Conservation (phyloP, 2,113 vertebrate species). For the Tylochromis polylepis region DNA sequence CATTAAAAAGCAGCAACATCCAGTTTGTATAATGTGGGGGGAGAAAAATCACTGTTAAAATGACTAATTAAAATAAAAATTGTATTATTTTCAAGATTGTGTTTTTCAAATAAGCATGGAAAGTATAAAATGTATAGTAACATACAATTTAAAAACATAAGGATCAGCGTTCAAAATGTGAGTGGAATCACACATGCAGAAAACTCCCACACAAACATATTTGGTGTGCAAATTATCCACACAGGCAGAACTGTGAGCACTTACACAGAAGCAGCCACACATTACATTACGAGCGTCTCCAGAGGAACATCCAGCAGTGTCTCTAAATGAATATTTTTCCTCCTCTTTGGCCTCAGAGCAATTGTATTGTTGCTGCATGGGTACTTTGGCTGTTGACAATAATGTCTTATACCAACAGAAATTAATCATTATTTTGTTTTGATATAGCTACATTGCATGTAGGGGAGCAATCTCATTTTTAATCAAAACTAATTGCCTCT, state of each 20-base stretch:
- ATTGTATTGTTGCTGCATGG: constrained; percentile 22
- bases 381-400: constrained; percentile 47
- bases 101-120: neutral
- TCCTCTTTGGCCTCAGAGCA: constrained; percentile 35
- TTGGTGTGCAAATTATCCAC: neutral
- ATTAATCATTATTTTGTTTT: constrained; percentile 67
- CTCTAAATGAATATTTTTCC: constrained; percentile 22
- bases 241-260: neutral
- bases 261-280: neutral
- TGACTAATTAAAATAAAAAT: neutral
- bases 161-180: neutral
- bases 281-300: neutral
- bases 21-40: neutral
- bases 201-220: constrained; percentile 1
- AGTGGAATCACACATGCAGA: neutral
- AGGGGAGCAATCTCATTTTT: constrained; percentile 58
- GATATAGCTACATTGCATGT: constrained; percentile 42
- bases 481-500: constrained; percentile 71
- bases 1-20: neutral
- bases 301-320: neutral
- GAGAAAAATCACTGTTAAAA: neutral
- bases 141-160: neutral
- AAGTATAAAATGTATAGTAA: neutral
- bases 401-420: constrained; percentile 48
- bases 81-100: neutral